Conservation (phyloP, 64 coral and sea anemone genomes). For the Orbicella faveolata region DNA sequence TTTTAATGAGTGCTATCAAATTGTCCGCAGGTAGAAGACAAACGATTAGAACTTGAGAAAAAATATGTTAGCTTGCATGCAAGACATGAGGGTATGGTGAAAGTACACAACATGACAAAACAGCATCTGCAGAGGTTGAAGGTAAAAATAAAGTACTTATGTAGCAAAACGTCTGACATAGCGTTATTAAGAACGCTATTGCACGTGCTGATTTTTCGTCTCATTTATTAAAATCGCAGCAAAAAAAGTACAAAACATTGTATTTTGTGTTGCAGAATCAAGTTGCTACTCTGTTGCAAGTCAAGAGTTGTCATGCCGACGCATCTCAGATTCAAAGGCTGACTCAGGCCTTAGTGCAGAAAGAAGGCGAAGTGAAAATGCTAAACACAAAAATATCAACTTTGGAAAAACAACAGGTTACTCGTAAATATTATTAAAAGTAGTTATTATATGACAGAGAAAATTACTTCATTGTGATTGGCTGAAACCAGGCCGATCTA, state of each 20-base stretch:
- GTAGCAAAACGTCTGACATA: neutral
- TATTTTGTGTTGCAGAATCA: slow-evolving; percentile 48
- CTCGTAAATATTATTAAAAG: too few relatives aligned
- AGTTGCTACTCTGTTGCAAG: slow-evolving; percentile 82
- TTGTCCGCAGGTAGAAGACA: slow-evolving; percentile 64
- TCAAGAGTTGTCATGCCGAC: slow-evolving; percentile 82
- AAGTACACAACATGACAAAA: slow-evolving; percentile 80
- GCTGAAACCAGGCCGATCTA: too few relatives aligned
- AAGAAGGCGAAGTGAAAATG: slow-evolving; percentile 86
- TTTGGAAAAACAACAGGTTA: slow-evolving; percentile 71
- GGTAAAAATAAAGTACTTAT: slow-evolving; percentile 4
- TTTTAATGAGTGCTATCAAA: too few relatives aligned
- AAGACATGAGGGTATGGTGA: slow-evolving; percentile 73
- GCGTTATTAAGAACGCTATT: neutral
- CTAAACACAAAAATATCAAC: slow-evolving; percentile 67
- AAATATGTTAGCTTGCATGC: slow-evolving; percentile 72
- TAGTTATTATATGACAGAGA: too few relatives aligned
- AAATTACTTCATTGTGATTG: too few relatives aligned
- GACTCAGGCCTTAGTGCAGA: slow-evolving; percentile 62
- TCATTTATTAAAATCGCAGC: neutral
- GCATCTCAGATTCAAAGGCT: slow-evolving; percentile 79
- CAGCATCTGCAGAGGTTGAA: slow-evolving; percentile 82
- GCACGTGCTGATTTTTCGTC: neutral
- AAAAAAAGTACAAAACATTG: neutral
- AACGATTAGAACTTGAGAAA: slow-evolving; percentile 78